Conservation (phyloP, 2,888 invertebrate genomes). For the Spisula solida region DNA sequence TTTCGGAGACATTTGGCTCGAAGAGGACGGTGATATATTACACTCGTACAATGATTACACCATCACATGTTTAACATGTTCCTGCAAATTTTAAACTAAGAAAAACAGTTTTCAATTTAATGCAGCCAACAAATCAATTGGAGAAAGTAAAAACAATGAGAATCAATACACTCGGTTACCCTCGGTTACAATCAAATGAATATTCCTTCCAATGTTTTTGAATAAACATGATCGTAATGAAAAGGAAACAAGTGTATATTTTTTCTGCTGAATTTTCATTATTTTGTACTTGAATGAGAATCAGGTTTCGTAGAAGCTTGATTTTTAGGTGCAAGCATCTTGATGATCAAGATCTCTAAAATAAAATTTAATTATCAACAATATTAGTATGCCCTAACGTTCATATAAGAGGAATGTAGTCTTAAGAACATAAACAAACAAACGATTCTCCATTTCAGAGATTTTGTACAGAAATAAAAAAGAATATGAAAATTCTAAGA, state of each 20-base stretch:
- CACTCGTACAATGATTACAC: background rate
- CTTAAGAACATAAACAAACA: background rate
- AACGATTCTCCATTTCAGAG: too few relatives aligned
- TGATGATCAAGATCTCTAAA: background rate
- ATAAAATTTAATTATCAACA: constrained; percentile 11
- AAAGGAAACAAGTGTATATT: background rate
- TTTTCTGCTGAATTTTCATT: constrained; percentile 1
- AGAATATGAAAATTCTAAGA: too few relatives aligned
- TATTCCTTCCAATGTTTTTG: background rate
- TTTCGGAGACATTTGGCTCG: background rate
- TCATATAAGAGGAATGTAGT: background rate
- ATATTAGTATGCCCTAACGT: background rate
- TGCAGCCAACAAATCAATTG: constrained; percentile 19
- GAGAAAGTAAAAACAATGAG: background rate
- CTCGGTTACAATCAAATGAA: background rate
- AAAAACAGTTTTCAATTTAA: constrained; percentile 24
- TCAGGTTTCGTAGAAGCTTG: constrained; percentile 6
- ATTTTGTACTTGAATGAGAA: background rate
- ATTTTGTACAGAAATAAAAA: too few relatives aligned
- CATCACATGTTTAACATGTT: background rate
- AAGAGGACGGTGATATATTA: constrained; percentile 6
- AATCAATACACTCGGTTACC: background rate
- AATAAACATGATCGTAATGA: constrained; percentile 2
- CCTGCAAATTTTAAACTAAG: background rate
- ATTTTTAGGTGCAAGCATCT: constrained; percentile 15